Conservation (phyloP, 2,797 vertebrate species). For the Cirrhinus mrigala region DNA sequence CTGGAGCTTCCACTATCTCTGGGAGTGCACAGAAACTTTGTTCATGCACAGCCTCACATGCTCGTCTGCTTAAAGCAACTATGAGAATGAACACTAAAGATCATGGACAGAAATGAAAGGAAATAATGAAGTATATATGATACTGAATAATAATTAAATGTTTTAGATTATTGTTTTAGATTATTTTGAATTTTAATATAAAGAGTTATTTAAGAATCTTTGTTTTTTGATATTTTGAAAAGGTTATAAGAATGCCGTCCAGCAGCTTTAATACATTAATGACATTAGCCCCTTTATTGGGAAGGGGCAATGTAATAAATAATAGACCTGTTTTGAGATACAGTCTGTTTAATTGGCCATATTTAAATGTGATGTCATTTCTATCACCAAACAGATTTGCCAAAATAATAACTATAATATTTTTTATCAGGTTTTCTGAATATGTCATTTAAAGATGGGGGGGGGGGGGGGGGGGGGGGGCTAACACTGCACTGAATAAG, state of each 20-base stretch:
- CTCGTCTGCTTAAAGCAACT: slow-evolving; percentile 47
- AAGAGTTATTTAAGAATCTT: not conserved
- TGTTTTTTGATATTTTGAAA: not conserved
- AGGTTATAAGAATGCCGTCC: slow-evolving; percentile 47
- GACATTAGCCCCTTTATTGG: slow-evolving; percentile 60
- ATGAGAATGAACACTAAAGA: slow-evolving; percentile 30
- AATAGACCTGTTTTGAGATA: slow-evolving; percentile 48
- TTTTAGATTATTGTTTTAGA: not conserved
- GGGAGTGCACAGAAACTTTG: slow-evolving; percentile 54
- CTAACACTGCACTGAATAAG: slow-evolving; percentile 5
- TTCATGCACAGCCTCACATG: slow-evolving; percentile 34
- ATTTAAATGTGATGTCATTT: not conserved
- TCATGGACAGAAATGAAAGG: not conserved
- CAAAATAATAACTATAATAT: not conserved
- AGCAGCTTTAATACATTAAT: slow-evolving; percentile 62
- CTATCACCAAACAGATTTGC: not conserved
- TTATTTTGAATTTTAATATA: not conserved
- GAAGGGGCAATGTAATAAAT: slow-evolving; percentile 77
- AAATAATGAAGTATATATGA: not conserved
- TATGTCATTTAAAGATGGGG: not conserved
- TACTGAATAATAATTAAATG: not conserved
- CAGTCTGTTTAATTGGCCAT: not conserved
- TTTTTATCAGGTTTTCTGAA: not conserved
- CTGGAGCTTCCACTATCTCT: slow-evolving; percentile 64
- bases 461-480: too few species aligned